Percentiles rank a stretch among this genome's conserved stretches.
phyloP scores from a whole-genome alignment of 2,888 invertebrate species.

The Stegophylla sp. region DNA sequence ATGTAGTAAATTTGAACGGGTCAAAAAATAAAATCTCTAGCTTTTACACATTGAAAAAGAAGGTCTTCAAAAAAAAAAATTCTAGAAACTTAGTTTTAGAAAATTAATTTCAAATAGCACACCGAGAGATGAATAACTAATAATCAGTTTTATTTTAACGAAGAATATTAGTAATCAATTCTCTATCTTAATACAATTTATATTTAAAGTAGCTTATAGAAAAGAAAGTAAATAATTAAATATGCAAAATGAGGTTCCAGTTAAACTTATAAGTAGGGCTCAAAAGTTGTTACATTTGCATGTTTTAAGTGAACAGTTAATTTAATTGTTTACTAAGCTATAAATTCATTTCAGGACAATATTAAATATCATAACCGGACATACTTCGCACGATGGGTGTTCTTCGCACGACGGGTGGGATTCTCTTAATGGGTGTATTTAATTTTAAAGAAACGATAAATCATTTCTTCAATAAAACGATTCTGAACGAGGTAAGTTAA shows the following conservation, averaged over 20 bases:
- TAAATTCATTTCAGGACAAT: too few species aligned
- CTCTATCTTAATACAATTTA: slow-evolving; percentile 7
- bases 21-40: slow-evolving; percentile 14
- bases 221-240: slow-evolving; percentile 10
- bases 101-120: slow-evolving; percentile 1
- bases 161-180: slow-evolving; percentile 5
- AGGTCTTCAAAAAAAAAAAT: slow-evolving; percentile 9
- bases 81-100: slow-evolving; percentile 5
- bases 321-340: too few species aligned
- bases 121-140: slow-evolving; percentile 10
- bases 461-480: too few species aligned
- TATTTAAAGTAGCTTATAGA: background rate
- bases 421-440: too few species aligned
- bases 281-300: too few species aligned
- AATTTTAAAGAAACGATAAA: too few species aligned
- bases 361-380: too few species aligned
- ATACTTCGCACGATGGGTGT: too few species aligned
- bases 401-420: too few species aligned
- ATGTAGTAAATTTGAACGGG: too few species aligned
- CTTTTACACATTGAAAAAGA: slow-evolving; percentile 1
- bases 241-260: background rate
- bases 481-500: too few species aligned
- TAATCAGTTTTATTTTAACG: slow-evolving; percentile 13
- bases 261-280: slow-evolving; percentile 7
- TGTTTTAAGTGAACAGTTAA: too few species aligned